Base-by-base conservation (phyloP, 2,888 invertebrate species). In the Drosophila prolongata region DNA sequence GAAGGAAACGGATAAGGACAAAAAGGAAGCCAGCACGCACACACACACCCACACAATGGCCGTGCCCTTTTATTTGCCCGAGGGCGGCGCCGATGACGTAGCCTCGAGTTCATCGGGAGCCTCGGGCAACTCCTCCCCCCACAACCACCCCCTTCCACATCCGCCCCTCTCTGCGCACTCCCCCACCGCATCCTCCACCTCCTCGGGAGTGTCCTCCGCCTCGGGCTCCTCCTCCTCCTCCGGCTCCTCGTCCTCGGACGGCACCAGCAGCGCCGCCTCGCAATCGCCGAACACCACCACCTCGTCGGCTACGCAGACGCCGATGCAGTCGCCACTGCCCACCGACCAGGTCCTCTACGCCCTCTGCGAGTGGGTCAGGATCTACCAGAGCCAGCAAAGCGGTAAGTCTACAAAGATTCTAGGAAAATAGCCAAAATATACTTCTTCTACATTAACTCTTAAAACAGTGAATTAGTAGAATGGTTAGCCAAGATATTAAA, bases 51-150 rank as follows among this genome's bases (percentile, higher is more conserved):
- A 37, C 61, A 90, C 76, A 80, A 92, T 92, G 92, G 92, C 92
- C 83, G 91, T 92, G 90, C 92, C 92, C 85, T 92, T 92, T 85
- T 91, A 91, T 87, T 87, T 92, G 89, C 92, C 92, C 80, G 92
- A 91, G 83, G 91, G 89, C 79, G 91, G 90, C 79, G 80, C 88
- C 79, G 92, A 92, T 85, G 91, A 90, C 73, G 81, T 77, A 56
- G 87, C 87, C 81, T 85, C 91, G 56, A 80, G 89, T 62, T 83
- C 87, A 54, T 78, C 76, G 77, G 84, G 75, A 68, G 80, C 69
- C 66, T 85, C 83, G 75, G 79, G 65, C 62, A 64, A 64, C 62
- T 64, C 62, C 62, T 64, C 62, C 64, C 62, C 62, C 42, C 62
- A 64, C 62, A 64, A 35, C 43, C 71, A 64, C 70, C 56, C 54